Base-by-base conservation (phyloP, 2,888 invertebrate species). In the Lymantria dispar region DNA sequence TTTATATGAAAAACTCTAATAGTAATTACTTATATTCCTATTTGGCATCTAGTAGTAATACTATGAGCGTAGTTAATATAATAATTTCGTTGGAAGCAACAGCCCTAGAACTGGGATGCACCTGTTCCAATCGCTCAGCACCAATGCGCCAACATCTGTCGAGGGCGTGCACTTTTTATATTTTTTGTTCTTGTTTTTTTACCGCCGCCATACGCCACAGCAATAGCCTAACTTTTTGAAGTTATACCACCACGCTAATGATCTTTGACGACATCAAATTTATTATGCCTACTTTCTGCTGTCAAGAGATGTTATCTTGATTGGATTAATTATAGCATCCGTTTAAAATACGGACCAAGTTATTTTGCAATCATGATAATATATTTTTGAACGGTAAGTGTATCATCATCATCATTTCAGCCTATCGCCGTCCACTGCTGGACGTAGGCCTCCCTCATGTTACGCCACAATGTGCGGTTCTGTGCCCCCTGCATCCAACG, bases 111-210 rank as follows among this genome's bases (percentile, higher is more conserved):
- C 86, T 85, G 69, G 36, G 58, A 64, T 76, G 83, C 90, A 90
- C 89, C 89, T 90, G 90, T 79, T 79, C 67, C 67, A 70, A 78
- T 80, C 83, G 78, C 76, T 87, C 87, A 81, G 70, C 79, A 78
- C 74, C 72, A 65, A 71, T 78, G 78, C 84, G 80, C 80, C 80
- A 78, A 80, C 88, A 87, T 87, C 87, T 87, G 87, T 80, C 79
- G 78, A 69, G 65, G 72, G 75, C 77, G 67, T 81, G 80, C 79
- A 76, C 74, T 81, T 80, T 80, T 82, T 74, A 68, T 70, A 73
- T 75, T 75, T 75, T 72, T 70, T 56, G 62, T 57, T 62, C 61
- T 70, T 71, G 68, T 68, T 71, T 65, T 56, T 60, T 62, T 68
- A 64, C 41, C 33, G 15, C 64, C 22, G 64, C 72, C 75, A 85